These are phyloP conservation scores for Trachops cirrhosus DNA, from an alignment of 2,797 vertebrate genomes.

Conservation along the genomic window DNA sequence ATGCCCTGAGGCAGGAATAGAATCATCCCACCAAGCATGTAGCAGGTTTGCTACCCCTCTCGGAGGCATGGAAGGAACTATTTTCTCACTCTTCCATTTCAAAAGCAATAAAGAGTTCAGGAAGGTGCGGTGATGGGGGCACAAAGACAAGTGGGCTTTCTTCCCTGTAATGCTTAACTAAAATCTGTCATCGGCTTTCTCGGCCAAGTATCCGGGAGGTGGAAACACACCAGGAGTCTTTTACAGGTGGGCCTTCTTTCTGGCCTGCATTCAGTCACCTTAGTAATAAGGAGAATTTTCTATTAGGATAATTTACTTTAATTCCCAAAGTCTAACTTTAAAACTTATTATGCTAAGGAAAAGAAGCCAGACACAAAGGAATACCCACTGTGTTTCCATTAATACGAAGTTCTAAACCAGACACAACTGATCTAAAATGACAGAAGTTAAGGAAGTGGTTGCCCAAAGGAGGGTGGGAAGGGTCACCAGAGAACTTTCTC, in stretches of 20 bases:
- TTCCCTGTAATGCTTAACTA: not conserved
- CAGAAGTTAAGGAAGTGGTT: not conserved
- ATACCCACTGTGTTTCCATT: not conserved
- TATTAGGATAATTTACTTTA: constrained; percentile 1
- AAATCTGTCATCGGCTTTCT: not conserved
- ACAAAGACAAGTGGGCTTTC: not conserved
- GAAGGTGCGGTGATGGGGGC: not conserved
- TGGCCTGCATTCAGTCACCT: constrained; percentile 11
- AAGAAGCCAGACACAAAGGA: not conserved
- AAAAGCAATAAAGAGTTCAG: not conserved
- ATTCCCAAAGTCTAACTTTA: not conserved
- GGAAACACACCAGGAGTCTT: not conserved
- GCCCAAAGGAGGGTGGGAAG: not conserved
- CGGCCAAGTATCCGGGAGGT: not conserved
- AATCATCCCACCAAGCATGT: not conserved
- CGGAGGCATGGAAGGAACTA: not conserved
- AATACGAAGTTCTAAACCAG: not conserved
- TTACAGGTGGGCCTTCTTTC: constrained; percentile 18
- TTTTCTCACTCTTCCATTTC: not conserved
- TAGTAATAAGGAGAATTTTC: constrained; percentile 5
- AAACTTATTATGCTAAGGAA: not conserved
- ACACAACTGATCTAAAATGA: not conserved
- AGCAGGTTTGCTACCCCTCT: not conserved
- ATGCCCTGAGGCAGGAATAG: not conserved
- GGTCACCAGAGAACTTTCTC: not conserved